Evolutionary conservation across 2,888 invertebrate species (phyloP).

Genomic region (Ephialtes manifestator): DNA sequence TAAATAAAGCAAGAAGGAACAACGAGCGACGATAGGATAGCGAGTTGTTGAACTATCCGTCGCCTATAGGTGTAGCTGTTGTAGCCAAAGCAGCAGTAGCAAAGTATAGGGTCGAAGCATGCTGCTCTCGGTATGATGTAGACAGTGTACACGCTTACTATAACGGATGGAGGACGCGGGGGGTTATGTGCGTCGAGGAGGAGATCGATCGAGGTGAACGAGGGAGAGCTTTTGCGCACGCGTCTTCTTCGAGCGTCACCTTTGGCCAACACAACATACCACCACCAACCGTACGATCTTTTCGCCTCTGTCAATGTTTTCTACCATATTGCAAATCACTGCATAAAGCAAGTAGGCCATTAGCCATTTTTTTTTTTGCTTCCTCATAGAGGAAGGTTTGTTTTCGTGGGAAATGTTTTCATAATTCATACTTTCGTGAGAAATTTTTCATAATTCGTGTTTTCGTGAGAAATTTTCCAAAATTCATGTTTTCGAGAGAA

Average conservation of each 20-base stretch:
- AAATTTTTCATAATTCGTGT: too few species aligned
- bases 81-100: neutral
- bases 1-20: constrained; percentile 39
- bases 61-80: neutral
- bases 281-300: neutral
- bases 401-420: too few species aligned
- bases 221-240: constrained; percentile 66
- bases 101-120: neutral
- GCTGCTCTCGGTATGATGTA: constrained; percentile 8
- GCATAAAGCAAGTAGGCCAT: neutral
- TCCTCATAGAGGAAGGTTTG: too few species aligned
- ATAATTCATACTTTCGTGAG: too few species aligned
- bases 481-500: too few species aligned
- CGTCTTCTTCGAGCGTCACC: constrained; percentile 62
- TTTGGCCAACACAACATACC: constrained; percentile 26
- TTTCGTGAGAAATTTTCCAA: too few species aligned
- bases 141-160: constrained; percentile 30
- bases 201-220: constrained; percentile 69
- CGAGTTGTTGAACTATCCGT: neutral
- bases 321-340: neutral
- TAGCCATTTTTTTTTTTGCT: neutral
- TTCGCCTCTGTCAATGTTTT: neutral
- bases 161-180: constrained; percentile 13
- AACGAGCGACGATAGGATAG: constrained; percentile 8
- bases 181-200: constrained; percentile 54